A percentile compares a stretch with the other conserved stretches of the same genome.
These are phyloP conservation scores for Cerastoderma edule DNA, from an alignment of 2,888 invertebrate species.

Conservation along the genomic window DNA sequence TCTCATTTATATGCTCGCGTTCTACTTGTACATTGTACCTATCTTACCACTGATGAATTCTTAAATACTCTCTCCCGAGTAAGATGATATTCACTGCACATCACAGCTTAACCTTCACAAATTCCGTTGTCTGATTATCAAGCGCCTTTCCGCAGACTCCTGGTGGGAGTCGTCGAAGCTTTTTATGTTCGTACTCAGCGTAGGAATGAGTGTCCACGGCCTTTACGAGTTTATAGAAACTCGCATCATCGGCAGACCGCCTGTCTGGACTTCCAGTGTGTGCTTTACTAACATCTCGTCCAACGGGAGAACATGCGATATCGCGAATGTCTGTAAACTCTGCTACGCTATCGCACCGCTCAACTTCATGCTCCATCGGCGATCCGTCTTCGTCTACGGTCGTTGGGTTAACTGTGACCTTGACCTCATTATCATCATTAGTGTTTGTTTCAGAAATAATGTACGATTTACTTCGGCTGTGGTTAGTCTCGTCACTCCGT, in stretches of 20 bases:
- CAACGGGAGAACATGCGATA: background rate
- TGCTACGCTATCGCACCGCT: background rate
- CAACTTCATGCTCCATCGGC: too few species aligned
- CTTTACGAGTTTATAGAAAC: constrained; percentile 53
- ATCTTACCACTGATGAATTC: too few species aligned
- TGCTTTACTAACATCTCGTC: constrained; percentile 12
- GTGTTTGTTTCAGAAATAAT: background rate
- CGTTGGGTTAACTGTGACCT: too few species aligned
- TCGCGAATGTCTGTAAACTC: constrained; percentile 10
- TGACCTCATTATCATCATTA: too few species aligned
- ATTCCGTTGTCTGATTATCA: constrained; percentile 16
- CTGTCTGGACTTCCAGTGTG: constrained; percentile 12
- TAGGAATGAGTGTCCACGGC: constrained; percentile 51
- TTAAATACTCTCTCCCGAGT: too few species aligned
- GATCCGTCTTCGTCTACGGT: too few species aligned
- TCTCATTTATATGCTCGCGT: too few species aligned
- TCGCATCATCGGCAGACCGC: background rate
- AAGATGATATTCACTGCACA: too few species aligned
- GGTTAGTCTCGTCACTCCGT: constrained; percentile 1
- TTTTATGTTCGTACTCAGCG: constrained; percentile 54
- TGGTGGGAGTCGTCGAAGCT: constrained; percentile 18
- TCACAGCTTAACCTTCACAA: constrained; percentile 12
- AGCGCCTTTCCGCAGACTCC: constrained; percentile 14
- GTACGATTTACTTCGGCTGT: constrained; percentile 3
- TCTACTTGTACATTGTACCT: too few species aligned